phyloP scores from a whole-genome alignment of 1,140 invertebrate species.

The Cataglyphis hispanica region DNA sequence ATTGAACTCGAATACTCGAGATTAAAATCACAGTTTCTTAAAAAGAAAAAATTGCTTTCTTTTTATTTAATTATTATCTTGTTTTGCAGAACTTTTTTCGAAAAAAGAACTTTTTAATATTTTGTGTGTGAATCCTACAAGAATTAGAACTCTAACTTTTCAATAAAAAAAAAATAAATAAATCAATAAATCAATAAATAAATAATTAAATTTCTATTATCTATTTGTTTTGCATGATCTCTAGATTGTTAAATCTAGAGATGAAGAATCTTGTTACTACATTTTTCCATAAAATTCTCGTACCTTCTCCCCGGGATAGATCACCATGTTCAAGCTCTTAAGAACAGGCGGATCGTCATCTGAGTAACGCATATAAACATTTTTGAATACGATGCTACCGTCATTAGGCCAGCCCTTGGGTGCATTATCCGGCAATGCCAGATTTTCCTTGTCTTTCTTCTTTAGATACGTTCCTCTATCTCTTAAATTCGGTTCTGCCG shows the following conservation, averaged over 20 bases:
- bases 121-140: background rate
- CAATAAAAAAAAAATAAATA: too few relatives aligned
- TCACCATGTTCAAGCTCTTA: slow-evolving; percentile 87
- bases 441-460: slow-evolving; percentile 82
- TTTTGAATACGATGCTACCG: slow-evolving; percentile 88
- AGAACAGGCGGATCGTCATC: slow-evolving; percentile 87
- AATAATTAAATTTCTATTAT: background rate
- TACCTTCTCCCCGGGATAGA: slow-evolving; percentile 86
- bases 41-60: background rate
- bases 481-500: slow-evolving; percentile 87
- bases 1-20: too few relatives aligned
- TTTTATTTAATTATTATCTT: background rate
- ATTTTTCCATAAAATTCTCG: background rate
- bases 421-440: slow-evolving; percentile 71
- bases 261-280: too few relatives aligned
- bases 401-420: slow-evolving; percentile 90
- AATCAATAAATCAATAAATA: too few relatives aligned
- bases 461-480: slow-evolving; percentile 81
- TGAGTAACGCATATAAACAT: slow-evolving; percentile 87
- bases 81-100: background rate
- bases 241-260: background rate
- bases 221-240: background rate
- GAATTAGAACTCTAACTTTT: background rate
- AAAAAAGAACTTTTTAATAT: background rate
- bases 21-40: background rate